Base-by-base conservation (phyloP, 2,113 vertebrate genomes). In the Gavialis gangeticus region DNA sequence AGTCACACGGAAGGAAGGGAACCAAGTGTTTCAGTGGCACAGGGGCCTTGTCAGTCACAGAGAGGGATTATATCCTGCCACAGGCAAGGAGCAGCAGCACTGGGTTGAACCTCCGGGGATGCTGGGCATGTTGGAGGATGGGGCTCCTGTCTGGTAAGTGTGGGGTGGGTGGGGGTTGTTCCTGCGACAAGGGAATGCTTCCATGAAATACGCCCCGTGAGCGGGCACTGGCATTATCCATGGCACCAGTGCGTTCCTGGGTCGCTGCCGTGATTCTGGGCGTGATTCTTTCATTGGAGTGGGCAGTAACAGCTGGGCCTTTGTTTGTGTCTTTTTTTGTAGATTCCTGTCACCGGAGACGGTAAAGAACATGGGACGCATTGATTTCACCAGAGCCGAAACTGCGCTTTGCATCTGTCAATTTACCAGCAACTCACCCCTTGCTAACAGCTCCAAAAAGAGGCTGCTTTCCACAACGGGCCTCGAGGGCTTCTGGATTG, bases 31-130 rank as follows among this genome's bases (percentile, higher is more conserved):
- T 54, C 64, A 37, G 73, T 71, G 37, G 77, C 73, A 55, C 67
- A 1, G 2, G 0, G 1, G 34, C 34, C 82, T 88, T 79, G 34
- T 58, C 0, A 0, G 1, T 56, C 0, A 10, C 62, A 66, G 79
- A 37, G 22, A 12, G 18, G 28, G 24, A 1, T 28, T 9, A 79
- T 21, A 55, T 82, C 34, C 14, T 12, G 67, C 30, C 1, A 71
- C 21, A 37, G 64, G 4, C 27, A 18, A 2, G 13, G 37, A 95
- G 75, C 30, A 1, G 0, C 56, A 15, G 79, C 27, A 27, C 14
- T 73, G 57, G 14, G 19, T 21, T 34, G 67, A 21, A 4, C 9
- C 24, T 12, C 79, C 4, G 27, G 12, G 62, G 57, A 85, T 80
- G 80, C 0, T n/a, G 19, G 30, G 19, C n/a, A 6, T 37, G 34